Percentiles rank a stretch among this genome's conserved stretches.
These are phyloP conservation scores for Anorthoa munda DNA, from an alignment of 2,888 invertebrate species.

Conservation along the genomic window DNA sequence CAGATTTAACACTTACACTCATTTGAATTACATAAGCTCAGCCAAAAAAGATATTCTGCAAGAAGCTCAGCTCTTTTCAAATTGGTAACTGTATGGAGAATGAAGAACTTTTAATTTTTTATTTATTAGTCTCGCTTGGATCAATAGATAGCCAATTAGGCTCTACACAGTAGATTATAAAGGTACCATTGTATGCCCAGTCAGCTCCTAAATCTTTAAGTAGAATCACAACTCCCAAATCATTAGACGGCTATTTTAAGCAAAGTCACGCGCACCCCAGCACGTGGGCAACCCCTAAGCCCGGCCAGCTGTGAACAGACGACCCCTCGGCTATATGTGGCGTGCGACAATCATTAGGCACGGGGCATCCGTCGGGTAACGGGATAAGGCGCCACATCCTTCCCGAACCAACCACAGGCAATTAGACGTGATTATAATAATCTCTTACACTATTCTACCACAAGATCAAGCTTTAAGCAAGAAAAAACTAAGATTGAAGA, in stretches of 20 bases:
- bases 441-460: not conserved
- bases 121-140: not conserved
- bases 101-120: not conserved
- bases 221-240: not conserved
- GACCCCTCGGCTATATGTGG: conserved; percentile 18
- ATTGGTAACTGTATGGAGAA: not conserved
- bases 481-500: not conserved
- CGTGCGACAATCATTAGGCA: conserved; percentile 14
- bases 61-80: not conserved
- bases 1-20: not conserved
- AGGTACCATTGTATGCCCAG: not conserved
- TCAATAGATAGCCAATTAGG: not conserved
- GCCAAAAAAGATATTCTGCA: not conserved
- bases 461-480: not conserved
- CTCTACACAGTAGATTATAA: not conserved
- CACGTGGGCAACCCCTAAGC: conserved; percentile 6
- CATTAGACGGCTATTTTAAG: conserved; percentile 37
- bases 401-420: not conserved
- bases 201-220: not conserved
- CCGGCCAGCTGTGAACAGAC: conserved; percentile 30
- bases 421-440: not conserved
- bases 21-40: not conserved
- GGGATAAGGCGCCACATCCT: not conserved
- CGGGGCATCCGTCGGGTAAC: not conserved
- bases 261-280: conserved; percentile 13